Percentiles rank a stretch among this genome's conserved stretches.
Conservation (phyloP, 2,888 invertebrate genomes). For the Pandemis cinnamomeana region DNA sequence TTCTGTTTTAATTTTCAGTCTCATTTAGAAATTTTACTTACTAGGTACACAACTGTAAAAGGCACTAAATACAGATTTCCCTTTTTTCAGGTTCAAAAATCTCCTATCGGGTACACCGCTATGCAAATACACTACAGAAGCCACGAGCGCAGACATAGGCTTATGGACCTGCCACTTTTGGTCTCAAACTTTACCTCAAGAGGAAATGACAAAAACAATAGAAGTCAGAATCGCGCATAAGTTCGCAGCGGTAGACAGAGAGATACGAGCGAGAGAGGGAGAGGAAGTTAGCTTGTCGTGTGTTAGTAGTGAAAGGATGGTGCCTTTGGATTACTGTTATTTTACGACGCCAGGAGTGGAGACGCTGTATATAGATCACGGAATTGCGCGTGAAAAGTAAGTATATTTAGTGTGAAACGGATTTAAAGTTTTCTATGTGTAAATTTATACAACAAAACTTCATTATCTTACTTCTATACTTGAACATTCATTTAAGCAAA, state of each 20-base stretch:
- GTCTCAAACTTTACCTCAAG: constrained; percentile 27
- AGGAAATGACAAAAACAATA: constrained; percentile 29
- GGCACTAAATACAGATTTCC: neutral
- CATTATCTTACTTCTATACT: no score
- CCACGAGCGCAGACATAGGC: constrained; percentile 27
- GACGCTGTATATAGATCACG: constrained; percentile 19
- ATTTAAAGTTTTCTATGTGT: neutral
- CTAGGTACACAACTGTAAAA: neutral
- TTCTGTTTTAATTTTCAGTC: no score
- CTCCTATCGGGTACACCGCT: constrained; percentile 31
- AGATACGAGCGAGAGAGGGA: constrained; percentile 21
- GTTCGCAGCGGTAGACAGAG: constrained; percentile 23
- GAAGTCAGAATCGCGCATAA: constrained; percentile 26
- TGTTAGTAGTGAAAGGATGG: constrained; percentile 30
- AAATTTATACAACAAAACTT: no score
- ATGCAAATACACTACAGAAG: constrained; percentile 23
- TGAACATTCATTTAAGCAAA: no score
- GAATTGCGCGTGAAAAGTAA: constrained; percentile 21
- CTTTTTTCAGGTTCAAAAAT: constrained; percentile 19
- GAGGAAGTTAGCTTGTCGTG: constrained; percentile 30
- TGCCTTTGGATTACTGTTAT: constrained; percentile 32
- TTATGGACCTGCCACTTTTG: constrained; percentile 35
- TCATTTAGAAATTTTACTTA: no score
- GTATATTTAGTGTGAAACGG: neutral
- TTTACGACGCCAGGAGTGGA: constrained; percentile 19